Conservation (phyloP, 1,140 invertebrate genomes). For the Piezodorus guildinii region DNA sequence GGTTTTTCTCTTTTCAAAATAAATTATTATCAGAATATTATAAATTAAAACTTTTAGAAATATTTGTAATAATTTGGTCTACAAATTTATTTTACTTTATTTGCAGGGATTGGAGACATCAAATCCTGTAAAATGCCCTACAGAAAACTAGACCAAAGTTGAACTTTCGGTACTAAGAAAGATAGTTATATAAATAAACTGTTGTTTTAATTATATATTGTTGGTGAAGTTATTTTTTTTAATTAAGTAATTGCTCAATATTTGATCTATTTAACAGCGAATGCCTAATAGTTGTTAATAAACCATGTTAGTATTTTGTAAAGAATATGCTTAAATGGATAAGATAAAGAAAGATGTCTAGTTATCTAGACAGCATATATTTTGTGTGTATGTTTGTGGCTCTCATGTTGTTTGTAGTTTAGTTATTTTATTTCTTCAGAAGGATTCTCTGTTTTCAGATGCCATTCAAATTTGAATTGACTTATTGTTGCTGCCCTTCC, state of each 20-base stretch:
- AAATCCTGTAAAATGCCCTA: neutral
- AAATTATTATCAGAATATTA: neutral
- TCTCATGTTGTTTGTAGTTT: no score
- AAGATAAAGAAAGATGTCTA: neutral
- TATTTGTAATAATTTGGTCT: neutral
- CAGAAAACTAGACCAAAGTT: neutral
- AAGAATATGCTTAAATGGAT: neutral
- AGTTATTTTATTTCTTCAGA: no score
- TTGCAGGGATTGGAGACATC: slow-evolving; percentile 11
- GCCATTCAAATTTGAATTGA: no score
- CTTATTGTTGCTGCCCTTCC: no score
- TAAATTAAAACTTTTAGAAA: neutral
- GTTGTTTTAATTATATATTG: slow-evolving; percentile 2
- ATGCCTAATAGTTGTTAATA: slow-evolving; percentile 4
- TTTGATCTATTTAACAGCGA: slow-evolving; percentile 1
- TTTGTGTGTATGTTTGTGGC: no score
- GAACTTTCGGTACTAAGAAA: slow-evolving; percentile 5
- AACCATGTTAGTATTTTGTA: neutral
- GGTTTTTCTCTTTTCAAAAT: neutral
- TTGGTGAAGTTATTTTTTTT: neutral
- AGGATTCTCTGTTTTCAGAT: no score
- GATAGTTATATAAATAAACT: neutral
- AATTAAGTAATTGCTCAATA: slow-evolving; percentile 6
- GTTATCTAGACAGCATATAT: neutral
- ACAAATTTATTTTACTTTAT: neutral